Evolutionary conservation across 2,888 invertebrate species (phyloP).

Genomic region (Nephrotoma guestfalica): DNA sequence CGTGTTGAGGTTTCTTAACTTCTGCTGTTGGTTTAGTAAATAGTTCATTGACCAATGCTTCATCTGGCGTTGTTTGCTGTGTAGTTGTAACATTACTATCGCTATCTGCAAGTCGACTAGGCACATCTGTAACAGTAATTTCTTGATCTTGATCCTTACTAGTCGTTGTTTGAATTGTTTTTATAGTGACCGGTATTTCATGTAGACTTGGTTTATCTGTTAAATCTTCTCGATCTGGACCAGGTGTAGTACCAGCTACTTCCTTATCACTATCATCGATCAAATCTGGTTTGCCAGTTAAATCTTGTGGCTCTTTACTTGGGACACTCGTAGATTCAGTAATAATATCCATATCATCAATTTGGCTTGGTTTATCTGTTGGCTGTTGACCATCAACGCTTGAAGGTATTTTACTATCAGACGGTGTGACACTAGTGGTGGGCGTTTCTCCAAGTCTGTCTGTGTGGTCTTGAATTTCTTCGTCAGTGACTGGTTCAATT

Average conservation of each 20-base stretch:
- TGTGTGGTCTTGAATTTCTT: constrained; percentile 7
- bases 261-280: not conserved
- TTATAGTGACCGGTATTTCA: not conserved
- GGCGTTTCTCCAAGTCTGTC: not conserved
- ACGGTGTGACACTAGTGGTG: not conserved
- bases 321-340: not conserved
- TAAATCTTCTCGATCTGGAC: not conserved
- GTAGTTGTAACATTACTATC: not conserved
- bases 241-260: not conserved
- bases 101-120: not conserved
- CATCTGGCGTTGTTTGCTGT: not conserved
- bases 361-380: not conserved
- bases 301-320: not conserved
- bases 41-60: not conserved
- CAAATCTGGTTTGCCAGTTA: not conserved
- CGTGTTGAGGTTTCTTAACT: constrained; percentile 22
- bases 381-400: not conserved
- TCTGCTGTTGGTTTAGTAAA: constrained; percentile 13
- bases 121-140: not conserved
- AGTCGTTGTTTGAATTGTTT: not conserved
- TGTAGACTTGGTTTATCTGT: not conserved
- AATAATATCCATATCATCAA: not conserved
- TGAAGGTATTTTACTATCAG: not conserved
- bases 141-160: not conserved
- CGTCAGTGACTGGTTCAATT: constrained; percentile 7